A percentile compares a stretch with the other conserved stretches of the same genome.
Evolutionary conservation across 2,113 vertebrate species (phyloP).

Genomic region (Dicaeum eximium): DNA sequence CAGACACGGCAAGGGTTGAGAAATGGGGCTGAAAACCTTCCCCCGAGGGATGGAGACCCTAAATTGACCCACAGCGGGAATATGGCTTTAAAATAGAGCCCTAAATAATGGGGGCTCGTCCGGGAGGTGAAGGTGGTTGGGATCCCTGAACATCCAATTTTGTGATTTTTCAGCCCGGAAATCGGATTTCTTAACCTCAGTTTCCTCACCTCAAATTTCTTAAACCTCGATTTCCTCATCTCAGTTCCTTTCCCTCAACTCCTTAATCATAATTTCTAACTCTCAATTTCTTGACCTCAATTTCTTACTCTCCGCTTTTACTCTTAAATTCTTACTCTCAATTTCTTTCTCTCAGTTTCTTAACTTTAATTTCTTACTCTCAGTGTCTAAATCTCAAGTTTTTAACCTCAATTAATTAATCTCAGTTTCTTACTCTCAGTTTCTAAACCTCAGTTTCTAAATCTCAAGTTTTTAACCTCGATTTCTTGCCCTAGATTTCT

Average conservation of each 20-base stretch:
- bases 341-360: neutral
- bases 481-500: neutral
- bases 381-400: too few relatives aligned
- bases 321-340: fast-evolving
- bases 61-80: neutral
- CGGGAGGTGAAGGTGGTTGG: neutral
- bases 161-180: fast-evolving
- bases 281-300: neutral
- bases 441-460: neutral
- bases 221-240: fast-evolving
- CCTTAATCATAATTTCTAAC: neutral
- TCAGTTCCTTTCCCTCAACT: neutral
- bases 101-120: fast-evolving
- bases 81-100: too few relatives aligned
- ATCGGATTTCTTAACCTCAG: fast-evolving
- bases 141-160: neutral
- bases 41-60: neutral
- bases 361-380: fast-evolving
- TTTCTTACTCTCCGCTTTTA: fast-evolving
- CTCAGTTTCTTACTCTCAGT: neutral
- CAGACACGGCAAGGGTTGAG: slow-evolving; percentile 6
- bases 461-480: neutral
- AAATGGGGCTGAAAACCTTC: neutral
- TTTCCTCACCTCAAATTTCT: neutral
- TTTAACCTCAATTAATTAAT: neutral